A percentile compares a stretch with the other conserved stretches of the same genome.
phyloP scores from a whole-genome alignment of 2,888 invertebrate genomes.

The Odontocolon sp. region DNA sequence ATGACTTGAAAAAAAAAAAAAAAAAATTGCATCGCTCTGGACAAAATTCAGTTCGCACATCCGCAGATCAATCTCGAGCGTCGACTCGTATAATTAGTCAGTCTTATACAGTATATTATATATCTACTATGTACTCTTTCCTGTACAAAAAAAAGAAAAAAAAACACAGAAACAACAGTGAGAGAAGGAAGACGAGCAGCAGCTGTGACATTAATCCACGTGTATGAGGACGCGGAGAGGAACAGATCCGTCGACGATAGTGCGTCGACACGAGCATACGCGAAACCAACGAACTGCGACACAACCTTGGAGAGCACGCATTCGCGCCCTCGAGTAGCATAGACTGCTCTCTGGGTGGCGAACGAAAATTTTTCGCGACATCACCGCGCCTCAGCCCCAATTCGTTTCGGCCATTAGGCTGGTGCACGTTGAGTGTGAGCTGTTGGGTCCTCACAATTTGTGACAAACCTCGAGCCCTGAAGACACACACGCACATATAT shows the following conservation, averaged over 20 bases:
- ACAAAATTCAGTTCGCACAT: conserved; percentile 53
- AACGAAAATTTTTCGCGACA: conserved; percentile 53
- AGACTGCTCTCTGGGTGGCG: conserved; percentile 56
- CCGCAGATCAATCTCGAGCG: conserved; percentile 56
- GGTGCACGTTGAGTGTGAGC: conserved; percentile 18
- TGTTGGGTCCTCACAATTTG: neutral
- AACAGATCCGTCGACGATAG: conserved; percentile 44
- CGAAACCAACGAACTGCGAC: conserved; percentile 54
- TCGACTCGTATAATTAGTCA: conserved; percentile 58
- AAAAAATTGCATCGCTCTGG: conserved; percentile 17
- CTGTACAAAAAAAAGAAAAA: conserved; percentile 40
- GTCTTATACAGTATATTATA: conserved; percentile 12
- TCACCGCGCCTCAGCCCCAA: conserved; percentile 46
- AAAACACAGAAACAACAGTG: conserved; percentile 49
- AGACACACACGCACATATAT: conserved; percentile 23
- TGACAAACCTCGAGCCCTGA: conserved; percentile 18
- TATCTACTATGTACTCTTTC: conserved; percentile 1
- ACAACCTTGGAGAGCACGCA: too few relatives aligned
- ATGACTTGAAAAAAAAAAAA: neutral
- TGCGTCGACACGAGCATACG: conserved; percentile 43
- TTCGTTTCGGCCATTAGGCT: conserved; percentile 65
- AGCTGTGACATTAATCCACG: conserved; percentile 63
- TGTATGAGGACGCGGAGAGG: conserved; percentile 32
- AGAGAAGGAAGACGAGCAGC: conserved; percentile 29
- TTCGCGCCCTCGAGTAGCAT: conserved; percentile 31